Conservation (phyloP, 2,113 vertebrate species). For the Ammospiza caudacuta region DNA sequence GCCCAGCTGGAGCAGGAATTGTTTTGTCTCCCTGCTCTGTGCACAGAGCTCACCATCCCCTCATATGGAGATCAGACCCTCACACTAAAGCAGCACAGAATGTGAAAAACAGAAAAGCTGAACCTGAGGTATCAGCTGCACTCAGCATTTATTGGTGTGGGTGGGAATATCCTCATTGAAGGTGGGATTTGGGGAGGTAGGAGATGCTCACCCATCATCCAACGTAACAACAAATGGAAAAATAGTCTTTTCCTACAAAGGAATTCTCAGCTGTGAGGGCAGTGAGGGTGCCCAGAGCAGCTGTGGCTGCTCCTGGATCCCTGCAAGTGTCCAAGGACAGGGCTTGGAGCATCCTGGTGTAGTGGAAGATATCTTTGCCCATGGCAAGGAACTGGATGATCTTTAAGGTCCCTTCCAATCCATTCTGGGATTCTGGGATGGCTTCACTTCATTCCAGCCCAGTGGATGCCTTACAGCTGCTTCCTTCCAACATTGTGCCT, state of each 20-base stretch:
- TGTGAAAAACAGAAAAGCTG: neutral
- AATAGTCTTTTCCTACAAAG: neutral
- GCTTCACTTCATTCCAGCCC: neutral
- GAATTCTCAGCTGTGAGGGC: neutral
- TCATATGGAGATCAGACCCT: too few relatives aligned
- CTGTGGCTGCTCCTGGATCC: neutral
- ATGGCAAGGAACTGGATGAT: neutral
- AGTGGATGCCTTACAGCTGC: neutral
- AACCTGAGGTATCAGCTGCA: neutral
- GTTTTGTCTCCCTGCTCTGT: too few relatives aligned
- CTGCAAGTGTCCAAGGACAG: rapidly evolving
- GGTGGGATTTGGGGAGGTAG: neutral
- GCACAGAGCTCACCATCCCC: too few relatives aligned
- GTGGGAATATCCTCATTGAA: neutral
- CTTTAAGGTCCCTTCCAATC: neutral
- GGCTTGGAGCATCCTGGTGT: neutral
- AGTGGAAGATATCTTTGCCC: neutral
- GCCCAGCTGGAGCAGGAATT: too few relatives aligned
- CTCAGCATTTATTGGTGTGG: rapidly evolving
- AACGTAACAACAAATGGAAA: neutral
- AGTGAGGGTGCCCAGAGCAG: neutral
- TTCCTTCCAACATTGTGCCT: neutral
- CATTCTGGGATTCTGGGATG: neutral
- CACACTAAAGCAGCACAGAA: neutral
- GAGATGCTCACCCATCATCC: neutral